Evolutionary conservation across 37 sponge, comb jelly and placozoan species (phyloP).

Genomic region (Halisarca cf. caerulea): DNA sequence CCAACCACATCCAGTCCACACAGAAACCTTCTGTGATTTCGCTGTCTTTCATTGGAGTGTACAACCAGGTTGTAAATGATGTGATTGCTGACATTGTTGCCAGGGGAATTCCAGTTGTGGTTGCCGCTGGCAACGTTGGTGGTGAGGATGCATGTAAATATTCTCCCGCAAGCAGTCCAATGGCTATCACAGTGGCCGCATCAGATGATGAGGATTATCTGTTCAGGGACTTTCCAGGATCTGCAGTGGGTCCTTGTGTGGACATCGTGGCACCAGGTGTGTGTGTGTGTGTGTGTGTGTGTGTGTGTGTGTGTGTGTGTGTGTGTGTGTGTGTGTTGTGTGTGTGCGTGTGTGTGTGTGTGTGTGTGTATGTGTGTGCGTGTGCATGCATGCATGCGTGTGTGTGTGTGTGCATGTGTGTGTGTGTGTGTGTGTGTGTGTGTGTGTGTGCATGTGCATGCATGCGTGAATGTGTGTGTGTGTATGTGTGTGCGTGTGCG

Average conservation of each 20-base stretch:
- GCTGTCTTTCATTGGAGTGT: constrained; percentile 64
- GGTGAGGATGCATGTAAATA: constrained; percentile 1
- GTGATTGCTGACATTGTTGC: not conserved
- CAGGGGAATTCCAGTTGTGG: constrained; percentile 13
- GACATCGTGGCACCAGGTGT: constrained; percentile 6
- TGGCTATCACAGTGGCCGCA: constrained; percentile 1
- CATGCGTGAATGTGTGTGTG: no score
- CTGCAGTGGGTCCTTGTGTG: not conserved
- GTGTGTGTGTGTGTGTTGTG: no score
- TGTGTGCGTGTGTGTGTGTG: not conserved
- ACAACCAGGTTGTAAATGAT: constrained; percentile 38
- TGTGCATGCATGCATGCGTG: no score
- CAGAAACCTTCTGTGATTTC: constrained; percentile 42
- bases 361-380: not conserved
- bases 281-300: not conserved
- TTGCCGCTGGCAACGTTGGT: not conserved
- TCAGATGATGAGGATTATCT: not conserved
- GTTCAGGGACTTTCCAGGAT: not conserved
- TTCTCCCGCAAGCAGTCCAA: not conserved
- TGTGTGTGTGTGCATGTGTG: no score
- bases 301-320: no score
- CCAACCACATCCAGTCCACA: not conserved
- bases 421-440: no score
- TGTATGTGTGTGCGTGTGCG: no score
- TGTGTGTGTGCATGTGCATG: no score